Evolutionary conservation across 2,888 invertebrate species (phyloP), one percentile per base, ranked within the genome.

Genomic region (Stictocephala bisonia): DNA sequence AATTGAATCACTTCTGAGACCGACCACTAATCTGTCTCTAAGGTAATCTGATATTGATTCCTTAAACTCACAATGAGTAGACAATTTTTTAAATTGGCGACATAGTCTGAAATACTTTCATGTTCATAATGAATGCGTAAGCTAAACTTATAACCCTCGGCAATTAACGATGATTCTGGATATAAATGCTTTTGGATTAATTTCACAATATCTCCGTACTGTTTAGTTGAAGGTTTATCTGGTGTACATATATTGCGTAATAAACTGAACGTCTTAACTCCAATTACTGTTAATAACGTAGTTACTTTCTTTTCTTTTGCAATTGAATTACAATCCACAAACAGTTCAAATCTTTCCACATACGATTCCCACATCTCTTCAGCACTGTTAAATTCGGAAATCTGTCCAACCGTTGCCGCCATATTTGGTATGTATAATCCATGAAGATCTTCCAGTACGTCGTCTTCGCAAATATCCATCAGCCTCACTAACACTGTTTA

Each of bases 301-400:
- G 24, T 51, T 0, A 72, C 67, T 41, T 53, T 72, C 27, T 67
- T 67, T 11, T 31, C 35, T 3, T 20, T 44, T 22, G 2, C 9
- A 22, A 72, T 40, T 13, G 27, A 27, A 51, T 72, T 72, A 20
- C 48, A 72, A 1, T 20, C 15, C 2, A 64, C 20, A 72, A 50
- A 66, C 11, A 66, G 41, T 58, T 72, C 66, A n/a, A 72, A 72
- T 15, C 64, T 15, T 66, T 66, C 66, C 15, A 66, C 35, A 66
- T 66, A 72, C 15, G 72, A 64, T n/a, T 66, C 29, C 72, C 72
- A 72, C 3, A 50, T n/a, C 13, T 72, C 66, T 3, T 35, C 22
- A 24, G n/a, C 1, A 7, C 7, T 9, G 9, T 64, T 31, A 35
- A 72, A 72, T 9, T 51, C 48, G 20, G n/a, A 35, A 15, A 72